Percentiles rank a stretch among this genome's conserved stretches.
Conservation (phyloP, 2,888 invertebrate genomes). For the Ichneumoninae sp. region DNA sequence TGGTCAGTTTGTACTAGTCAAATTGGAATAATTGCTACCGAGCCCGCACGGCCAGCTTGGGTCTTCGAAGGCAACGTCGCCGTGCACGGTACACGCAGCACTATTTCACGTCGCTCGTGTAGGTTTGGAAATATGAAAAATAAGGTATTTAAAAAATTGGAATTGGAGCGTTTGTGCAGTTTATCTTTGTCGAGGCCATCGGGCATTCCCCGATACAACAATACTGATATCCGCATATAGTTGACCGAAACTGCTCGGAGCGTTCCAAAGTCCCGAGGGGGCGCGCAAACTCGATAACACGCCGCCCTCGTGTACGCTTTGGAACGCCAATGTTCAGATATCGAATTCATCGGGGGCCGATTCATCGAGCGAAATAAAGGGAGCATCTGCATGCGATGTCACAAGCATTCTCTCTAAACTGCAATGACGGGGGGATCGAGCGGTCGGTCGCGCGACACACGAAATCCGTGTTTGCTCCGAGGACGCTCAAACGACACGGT, state of each 20-base stretch:
- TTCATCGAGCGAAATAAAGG: slow-evolving; percentile 42
- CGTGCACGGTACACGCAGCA: too few relatives aligned
- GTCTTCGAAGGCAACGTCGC: too few relatives aligned
- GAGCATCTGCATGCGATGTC: slow-evolving; percentile 43
- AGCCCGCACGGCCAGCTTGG: too few relatives aligned
- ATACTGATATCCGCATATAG: slow-evolving; percentile 21
- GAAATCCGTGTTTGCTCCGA: slow-evolving; percentile 62
- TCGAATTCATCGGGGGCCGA: slow-evolving; percentile 58
- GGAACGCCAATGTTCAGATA: slow-evolving; percentile 41
- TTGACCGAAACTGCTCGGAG: slow-evolving; percentile 35
- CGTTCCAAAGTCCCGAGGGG: slow-evolving; percentile 32
- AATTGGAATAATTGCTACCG: too few relatives aligned
- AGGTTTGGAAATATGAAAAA: neutral
- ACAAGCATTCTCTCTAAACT: slow-evolving; percentile 31
- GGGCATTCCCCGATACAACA: slow-evolving; percentile 40
- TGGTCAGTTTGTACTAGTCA: too few relatives aligned
- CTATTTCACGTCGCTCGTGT: neutral
- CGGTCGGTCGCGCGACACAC: slow-evolving; percentile 74
- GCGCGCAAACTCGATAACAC: slow-evolving; percentile 23
- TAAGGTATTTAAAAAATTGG: neutral
- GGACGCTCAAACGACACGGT: slow-evolving; percentile 49
- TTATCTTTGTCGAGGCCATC: slow-evolving; percentile 20
- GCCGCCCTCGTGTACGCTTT: slow-evolving; percentile 7
- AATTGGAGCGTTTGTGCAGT: slow-evolving; percentile 9
- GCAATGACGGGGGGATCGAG: slow-evolving; percentile 37